Evolutionary conservation across 2,888 invertebrate genomes (phyloP).

Genomic region (Cosmorhoe ocellata): DNA sequence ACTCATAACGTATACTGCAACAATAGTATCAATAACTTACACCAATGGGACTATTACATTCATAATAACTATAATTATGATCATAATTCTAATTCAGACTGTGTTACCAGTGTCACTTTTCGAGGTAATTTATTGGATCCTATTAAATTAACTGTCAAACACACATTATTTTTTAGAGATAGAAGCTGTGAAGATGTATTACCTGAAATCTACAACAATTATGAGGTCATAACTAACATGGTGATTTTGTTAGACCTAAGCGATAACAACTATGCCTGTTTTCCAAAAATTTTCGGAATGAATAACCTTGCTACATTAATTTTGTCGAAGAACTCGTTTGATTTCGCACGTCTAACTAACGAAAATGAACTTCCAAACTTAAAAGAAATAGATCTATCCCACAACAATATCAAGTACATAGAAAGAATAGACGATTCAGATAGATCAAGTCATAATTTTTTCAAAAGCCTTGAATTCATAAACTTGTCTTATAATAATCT

Average conservation of each 20-base stretch:
- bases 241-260: conserved; percentile 48
- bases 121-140: not conserved
- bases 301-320: conserved; percentile 43
- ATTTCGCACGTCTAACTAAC: conserved; percentile 47
- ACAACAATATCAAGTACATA: conserved; percentile 51
- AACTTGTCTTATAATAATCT: conserved; percentile 58
- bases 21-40: not conserved
- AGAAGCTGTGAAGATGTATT: not conserved
- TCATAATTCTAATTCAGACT: not conserved
- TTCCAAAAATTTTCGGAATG: conserved; percentile 44
- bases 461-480: conserved; percentile 41
- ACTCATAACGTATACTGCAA: conserved; percentile 2
- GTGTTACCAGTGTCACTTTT: not conserved
- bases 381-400: conserved; percentile 52
- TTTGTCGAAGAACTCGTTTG: conserved; percentile 48
- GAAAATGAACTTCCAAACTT: conserved; percentile 35
- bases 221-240: not conserved
- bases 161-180: not conserved
- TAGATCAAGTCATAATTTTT: conserved; percentile 29
- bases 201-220: not conserved
- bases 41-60: not conserved
- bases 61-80: not conserved
- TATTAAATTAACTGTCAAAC: conserved; percentile 1
- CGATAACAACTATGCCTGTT: conserved; percentile 33
- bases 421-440: conserved; percentile 18